These are phyloP conservation scores for Leguminivora glycinivorella DNA, from an alignment of 1,140 invertebrate genomes.

Conservation along the genomic window DNA sequence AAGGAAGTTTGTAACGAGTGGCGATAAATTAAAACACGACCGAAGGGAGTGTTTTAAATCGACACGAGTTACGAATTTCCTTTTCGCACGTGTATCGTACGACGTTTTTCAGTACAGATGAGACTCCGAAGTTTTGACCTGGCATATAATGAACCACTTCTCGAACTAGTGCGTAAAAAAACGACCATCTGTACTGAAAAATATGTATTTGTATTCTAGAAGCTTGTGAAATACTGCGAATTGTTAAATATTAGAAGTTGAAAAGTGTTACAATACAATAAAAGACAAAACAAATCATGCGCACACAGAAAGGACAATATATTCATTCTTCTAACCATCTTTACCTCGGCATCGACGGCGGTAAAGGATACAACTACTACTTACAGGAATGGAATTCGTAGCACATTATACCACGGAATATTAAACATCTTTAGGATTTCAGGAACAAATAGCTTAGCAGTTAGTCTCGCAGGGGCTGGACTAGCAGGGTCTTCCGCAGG, in stretches of 20 bases:
- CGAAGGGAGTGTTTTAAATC: no score
- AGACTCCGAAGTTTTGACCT: no score
- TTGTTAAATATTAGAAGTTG: neutral
- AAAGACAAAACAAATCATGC: neutral
- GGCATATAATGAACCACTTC: no score
- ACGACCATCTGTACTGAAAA: no score
- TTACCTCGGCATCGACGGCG: neutral
- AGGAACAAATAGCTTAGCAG: neutral
- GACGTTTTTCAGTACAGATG: no score
- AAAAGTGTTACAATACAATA: neutral
- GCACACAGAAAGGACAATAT: neutral
- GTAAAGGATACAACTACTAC: neutral
- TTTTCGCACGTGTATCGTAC: no score
- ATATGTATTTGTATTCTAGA: neutral
- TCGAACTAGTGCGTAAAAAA: no score
- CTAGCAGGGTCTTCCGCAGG: conserved; percentile 12
- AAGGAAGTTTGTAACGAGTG: no score
- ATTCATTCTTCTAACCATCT: neutral
- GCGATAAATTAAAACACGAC: no score
- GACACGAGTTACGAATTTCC: no score
- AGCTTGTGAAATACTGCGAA: neutral
- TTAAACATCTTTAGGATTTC: conserved; percentile 25
- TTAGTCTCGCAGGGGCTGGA: neutral
- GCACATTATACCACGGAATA: neutral
- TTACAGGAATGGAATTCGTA: conserved; percentile 5